These are phyloP conservation scores for Bimastos eiseni DNA, from an alignment of 2,888 invertebrate genomes.

Conservation along the genomic window DNA sequence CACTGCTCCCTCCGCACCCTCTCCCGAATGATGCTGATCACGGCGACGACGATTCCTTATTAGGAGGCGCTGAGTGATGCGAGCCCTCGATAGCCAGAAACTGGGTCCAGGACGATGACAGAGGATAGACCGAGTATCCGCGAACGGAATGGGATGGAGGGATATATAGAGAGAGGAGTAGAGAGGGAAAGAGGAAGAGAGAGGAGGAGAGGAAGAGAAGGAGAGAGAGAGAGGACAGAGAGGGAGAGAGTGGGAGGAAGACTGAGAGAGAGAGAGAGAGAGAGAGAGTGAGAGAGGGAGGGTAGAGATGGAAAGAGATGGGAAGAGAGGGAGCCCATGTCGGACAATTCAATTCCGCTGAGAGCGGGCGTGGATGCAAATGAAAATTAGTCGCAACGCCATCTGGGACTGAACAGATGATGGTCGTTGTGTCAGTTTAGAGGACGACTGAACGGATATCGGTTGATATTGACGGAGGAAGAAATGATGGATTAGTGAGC, in stretches of 20 bases:
- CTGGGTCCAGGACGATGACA: background rate
- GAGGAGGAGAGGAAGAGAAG: no score
- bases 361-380: conserved; percentile 5
- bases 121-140: background rate
- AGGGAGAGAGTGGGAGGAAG: no score
- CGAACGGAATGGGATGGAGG: no score
- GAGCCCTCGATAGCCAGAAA: background rate
- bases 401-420: background rate
- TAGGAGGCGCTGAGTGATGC: background rate
- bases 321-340: background rate
- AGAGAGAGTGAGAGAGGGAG: no score
- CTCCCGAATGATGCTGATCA: background rate
- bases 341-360: background rate
- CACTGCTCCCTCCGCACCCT: background rate
- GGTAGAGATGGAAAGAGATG: background rate
- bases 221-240: no score
- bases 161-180: background rate
- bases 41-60: background rate
- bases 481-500: background rate
- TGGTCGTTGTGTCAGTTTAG: background rate
- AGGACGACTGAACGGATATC: background rate
- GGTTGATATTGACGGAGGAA: background rate
- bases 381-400: background rate
- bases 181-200: no score
- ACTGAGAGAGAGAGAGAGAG: no score